Percentiles rank a stretch among this genome's conserved stretches.
phyloP scores from a whole-genome alignment of 2,113 vertebrate genomes.

The Raja brachyura region DNA sequence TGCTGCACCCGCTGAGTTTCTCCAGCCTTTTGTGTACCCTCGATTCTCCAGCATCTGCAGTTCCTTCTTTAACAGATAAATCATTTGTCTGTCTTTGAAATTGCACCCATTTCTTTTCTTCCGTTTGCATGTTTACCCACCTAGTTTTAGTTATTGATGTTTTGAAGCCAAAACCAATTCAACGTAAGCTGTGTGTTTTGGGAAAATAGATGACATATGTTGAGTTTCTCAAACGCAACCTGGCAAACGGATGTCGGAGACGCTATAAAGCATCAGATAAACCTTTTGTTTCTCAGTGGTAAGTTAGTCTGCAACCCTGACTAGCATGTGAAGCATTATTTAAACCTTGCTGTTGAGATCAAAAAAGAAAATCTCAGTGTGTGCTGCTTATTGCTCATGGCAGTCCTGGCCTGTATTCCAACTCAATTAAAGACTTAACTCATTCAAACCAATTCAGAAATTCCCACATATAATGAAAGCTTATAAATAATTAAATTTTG shows the following conservation, averaged over 20 bases:
- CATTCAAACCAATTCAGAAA: not conserved
- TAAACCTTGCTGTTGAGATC: not conserved
- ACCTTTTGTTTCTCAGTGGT: not conserved
- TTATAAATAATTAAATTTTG: not conserved
- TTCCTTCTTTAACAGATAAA: too few species aligned
- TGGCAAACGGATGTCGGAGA: not conserved
- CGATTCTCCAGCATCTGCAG: too few species aligned
- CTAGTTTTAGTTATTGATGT: not conserved
- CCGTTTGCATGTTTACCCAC: not conserved
- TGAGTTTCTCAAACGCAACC: not conserved
- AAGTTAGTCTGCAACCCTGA: not conserved
- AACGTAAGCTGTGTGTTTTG: not conserved
- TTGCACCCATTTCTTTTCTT: not conserved
- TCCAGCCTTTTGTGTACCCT: too few species aligned
- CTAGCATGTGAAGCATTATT: conserved; percentile 1
- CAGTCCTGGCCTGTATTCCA: not conserved
- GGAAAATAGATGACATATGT: conserved; percentile 15
- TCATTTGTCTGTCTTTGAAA: conserved; percentile 19
- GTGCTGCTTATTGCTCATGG: not conserved
- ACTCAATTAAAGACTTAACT: conserved; percentile 7
- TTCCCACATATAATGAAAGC: conserved; percentile 10
- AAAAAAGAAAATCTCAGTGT: not conserved
- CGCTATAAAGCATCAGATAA: not conserved
- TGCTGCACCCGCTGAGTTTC: too few species aligned
- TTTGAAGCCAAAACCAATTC: conserved; percentile 26